Base-by-base conservation (phyloP, 2,797 vertebrate genomes). In the Pseudochaenichthys georgianus region DNA sequence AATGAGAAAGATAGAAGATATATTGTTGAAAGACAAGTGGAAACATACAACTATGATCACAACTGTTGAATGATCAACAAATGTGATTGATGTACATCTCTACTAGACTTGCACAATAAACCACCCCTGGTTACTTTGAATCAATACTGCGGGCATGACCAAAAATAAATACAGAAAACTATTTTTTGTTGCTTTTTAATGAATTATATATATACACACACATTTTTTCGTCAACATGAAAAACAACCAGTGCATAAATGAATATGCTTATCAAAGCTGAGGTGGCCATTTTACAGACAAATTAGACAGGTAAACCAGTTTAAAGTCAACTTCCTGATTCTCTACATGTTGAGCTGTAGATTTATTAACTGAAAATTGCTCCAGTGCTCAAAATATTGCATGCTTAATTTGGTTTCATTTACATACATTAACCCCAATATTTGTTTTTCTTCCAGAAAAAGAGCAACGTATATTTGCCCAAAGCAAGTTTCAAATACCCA, bases 141-240 rank as follows among this genome's bases (percentile, higher is more conserved):
- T 54, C 54, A 61, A 45, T 19, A 62, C 48, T 64, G 54, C 48
- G 63, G 1, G 1, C 4, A 53, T n/a, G 11, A 51, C 50, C 9
- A 45, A 52, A 72, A 65, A 57, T 10, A 63, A 63, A 48, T 28
- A 17, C 47, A 75, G 13, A 81, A 55, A 72, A 19, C 38, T 61
- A 0, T 8, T 71, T 82, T 82, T 70, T 74, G 53, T 81, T 81
- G 64, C 45, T 86, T 88, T 90, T 91, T 87, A 85, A 91, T 85
- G 73, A 88, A 84, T 81, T 82, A 83, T 88, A 90, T 86, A 86
- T 88, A 90, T 86, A 86, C 67, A 57, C 62, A 58, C 73, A 85
- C 63, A 85, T 78, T n/a, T 70, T 73, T 51, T 91, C 85, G 85
- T 88, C 86, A 89, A 89, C 83, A 85, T 87, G 85, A 79, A 87